Base-by-base conservation (phyloP, 2,888 invertebrate genomes). In the Stenodera caucasica region DNA sequence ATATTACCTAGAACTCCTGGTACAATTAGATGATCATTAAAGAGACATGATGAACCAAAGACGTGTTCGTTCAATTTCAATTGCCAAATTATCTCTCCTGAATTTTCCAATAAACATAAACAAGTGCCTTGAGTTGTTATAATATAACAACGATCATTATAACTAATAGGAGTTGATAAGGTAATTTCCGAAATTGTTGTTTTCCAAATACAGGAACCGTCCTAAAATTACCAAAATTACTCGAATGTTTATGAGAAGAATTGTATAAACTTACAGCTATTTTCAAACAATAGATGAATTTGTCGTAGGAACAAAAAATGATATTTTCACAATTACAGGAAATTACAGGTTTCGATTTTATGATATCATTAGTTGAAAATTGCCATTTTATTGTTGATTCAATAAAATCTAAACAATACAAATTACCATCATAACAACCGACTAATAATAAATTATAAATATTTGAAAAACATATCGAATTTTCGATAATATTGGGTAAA, bases 351-450 rank as follows among this genome's bases (percentile, higher is more conserved):
- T 84, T 83, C 74, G 88, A 86, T 80, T 91, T 92, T 12, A 92
- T 84, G 79, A 85, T 84, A 45, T 84, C 84, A 1, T 79, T 81
- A 4, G 90, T 85, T 70, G 82, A 78, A 67, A 83, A 86, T 65
- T 80, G 82, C 91, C 92, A 92, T 40, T 81, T 60, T 53, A 86
- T 82, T 33, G 77, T 67, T 53, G 87, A 88, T 57, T 78, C 81
- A 29, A 80, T 76, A 2, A 86, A 74, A 51, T 83, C 74, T 62
- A 93, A 81, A 67, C 88, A 88, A 67, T 93, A 88, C 1, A 95
- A 76, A 12, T 82, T 82, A 5, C 90, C 88, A 79, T 94, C 88
- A 77, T 92, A 90, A 62, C 92, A 89, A 15, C 94, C 94, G 18
- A 93, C 87, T 60, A 89, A 82, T 60, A 89, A 82, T 68, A 70